phyloP scores from a whole-genome alignment of 2,888 invertebrate genomes.

The Willowsia nigromaculata region DNA sequence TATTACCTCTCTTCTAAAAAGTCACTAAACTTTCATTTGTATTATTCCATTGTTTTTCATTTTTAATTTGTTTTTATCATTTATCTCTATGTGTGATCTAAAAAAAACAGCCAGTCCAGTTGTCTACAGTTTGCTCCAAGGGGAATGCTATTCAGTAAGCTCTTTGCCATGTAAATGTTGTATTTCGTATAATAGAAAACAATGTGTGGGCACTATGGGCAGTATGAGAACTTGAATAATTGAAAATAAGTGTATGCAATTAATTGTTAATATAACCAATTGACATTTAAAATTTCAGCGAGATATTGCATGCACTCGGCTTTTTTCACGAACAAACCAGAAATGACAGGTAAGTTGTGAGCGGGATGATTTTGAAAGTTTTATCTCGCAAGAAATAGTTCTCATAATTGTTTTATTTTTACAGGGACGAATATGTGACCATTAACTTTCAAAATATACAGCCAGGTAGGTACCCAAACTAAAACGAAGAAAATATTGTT shows the following conservation, averaged over 20 bases:
- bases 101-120: slow-evolving; percentile 63
- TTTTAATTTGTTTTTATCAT: neutral
- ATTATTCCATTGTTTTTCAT: neutral
- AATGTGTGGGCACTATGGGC: too few relatives aligned
- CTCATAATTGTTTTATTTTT: neutral
- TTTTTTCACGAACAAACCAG: slow-evolving; percentile 70
- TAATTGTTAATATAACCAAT: too few relatives aligned
- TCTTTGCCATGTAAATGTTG: too few relatives aligned
- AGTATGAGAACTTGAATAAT: too few relatives aligned
- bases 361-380: neutral
- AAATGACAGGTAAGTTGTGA: slow-evolving; percentile 36
- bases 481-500: neutral
- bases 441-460: slow-evolving; percentile 67
- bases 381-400: neutral
- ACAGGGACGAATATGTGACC: slow-evolving; percentile 64
- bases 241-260: too few relatives aligned
- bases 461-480: slow-evolving; percentile 26
- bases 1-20: too few relatives aligned
- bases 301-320: slow-evolving; percentile 70
- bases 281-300: too few relatives aligned
- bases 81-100: neutral
- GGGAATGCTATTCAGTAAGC: slow-evolving; percentile 71
- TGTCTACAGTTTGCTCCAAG: slow-evolving; percentile 58
- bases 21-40: neutral
- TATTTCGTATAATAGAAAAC: too few relatives aligned